Evolutionary conservation across 2,888 invertebrate genomes (phyloP).

Genomic region (Cremastinae sp.): DNA sequence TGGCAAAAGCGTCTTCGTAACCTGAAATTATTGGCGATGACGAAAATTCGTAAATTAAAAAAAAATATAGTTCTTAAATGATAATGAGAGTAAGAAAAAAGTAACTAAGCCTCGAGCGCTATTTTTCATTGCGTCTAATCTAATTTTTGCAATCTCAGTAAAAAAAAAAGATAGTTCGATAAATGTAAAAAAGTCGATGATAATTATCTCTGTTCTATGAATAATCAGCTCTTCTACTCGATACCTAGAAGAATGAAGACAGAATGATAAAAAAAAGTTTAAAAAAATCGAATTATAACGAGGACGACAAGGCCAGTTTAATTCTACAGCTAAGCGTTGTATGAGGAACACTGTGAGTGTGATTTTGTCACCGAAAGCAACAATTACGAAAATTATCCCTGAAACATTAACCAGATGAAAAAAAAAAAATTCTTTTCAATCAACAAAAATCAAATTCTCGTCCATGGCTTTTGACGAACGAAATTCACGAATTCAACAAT

Average conservation of each 20-base stretch:
- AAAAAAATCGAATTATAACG: conserved; percentile 19
- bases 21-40: no score
- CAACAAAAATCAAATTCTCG: neutral
- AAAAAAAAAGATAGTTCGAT: conserved; percentile 2
- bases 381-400: conserved; percentile 46
- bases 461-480: no score
- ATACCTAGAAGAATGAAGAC: conserved; percentile 27
- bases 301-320: conserved; percentile 65
- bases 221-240: no score
- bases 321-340: conserved; percentile 66
- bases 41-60: neutral
- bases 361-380: conserved; percentile 66
- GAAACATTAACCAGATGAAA: no score
- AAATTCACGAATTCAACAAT: no score
- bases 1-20: no score
- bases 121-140: conserved; percentile 37
- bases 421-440: no score
- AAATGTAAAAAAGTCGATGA: no score
- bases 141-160: conserved; percentile 27
- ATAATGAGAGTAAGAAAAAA: conserved; percentile 10
- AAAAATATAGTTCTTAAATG: conserved; percentile 3
- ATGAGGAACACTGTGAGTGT: conserved; percentile 36
- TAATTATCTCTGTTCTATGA: neutral
- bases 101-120: conserved; percentile 51
- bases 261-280: conserved; percentile 48